phyloP scores from a whole-genome alignment of 1,140 invertebrate species.

The Heliconius hermathena region DNA sequence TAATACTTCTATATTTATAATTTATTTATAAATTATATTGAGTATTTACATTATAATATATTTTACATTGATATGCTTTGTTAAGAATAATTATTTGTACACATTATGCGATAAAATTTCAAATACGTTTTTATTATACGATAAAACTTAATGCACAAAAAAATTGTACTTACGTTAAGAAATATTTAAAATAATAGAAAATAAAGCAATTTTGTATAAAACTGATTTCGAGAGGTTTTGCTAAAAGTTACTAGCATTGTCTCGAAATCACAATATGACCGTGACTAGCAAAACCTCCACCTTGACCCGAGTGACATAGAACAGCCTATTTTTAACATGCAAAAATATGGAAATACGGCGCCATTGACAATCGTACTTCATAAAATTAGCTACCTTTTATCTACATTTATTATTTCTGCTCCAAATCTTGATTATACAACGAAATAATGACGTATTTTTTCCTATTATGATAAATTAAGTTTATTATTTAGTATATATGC shows the following conservation, averaged over 20 bases:
- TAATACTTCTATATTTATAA: neutral
- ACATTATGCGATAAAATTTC: conserved; percentile 17
- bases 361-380: neutral
- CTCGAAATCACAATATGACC: neutral
- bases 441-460: no score
- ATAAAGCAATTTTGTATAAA: no score
- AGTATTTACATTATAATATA: conserved; percentile 41
- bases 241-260: neutral
- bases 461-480: no score
- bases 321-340: neutral
- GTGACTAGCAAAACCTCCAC: neutral
- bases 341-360: neutral
- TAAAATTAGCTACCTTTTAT: neutral
- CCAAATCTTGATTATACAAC: no score
- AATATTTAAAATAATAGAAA: no score
- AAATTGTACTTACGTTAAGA: neutral
- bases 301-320: neutral
- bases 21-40: neutral
- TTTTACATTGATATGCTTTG: conserved; percentile 56
- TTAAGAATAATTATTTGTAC: conserved; percentile 51
- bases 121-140: neutral
- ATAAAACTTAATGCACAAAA: neutral
- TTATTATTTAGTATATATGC: no score
- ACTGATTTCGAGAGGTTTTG: no score
- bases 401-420: no score